Conservation (phyloP, 1,140 invertebrate species). For the Dysdera silvatica region DNA sequence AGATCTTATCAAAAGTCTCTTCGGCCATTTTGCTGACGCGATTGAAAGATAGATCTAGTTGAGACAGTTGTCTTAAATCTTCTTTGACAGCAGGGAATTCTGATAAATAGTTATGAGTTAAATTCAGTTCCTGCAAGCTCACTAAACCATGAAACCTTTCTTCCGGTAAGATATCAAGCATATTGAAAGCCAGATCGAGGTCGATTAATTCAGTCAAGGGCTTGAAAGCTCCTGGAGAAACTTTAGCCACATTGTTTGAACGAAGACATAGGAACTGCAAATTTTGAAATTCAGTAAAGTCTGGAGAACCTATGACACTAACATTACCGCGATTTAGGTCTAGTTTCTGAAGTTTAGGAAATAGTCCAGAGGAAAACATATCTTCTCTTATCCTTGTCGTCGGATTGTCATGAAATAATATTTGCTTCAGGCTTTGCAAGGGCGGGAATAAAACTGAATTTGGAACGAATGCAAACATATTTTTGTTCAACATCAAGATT, state of each 20-base stretch:
- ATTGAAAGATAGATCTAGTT: constrained; percentile 73
- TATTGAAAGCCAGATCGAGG: constrained; percentile 73
- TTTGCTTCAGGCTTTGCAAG: constrained; percentile 50
- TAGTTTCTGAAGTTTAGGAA: constrained; percentile 64
- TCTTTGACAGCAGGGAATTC: constrained; percentile 72
- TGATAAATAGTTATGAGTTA: constrained; percentile 70
- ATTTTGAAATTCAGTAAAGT: constrained; percentile 73
- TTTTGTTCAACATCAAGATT: constrained; percentile 66
- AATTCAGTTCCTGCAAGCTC: constrained; percentile 62
- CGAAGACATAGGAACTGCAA: constrained; percentile 63
- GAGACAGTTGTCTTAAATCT: constrained; percentile 60
- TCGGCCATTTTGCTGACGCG: constrained; percentile 64
- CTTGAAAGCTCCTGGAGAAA: constrained; percentile 75
- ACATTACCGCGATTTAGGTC: constrained; percentile 73
- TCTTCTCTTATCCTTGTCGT: constrained; percentile 53
- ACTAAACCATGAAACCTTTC: constrained; percentile 71
- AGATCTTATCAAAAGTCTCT: constrained; percentile 49
- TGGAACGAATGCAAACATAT: constrained; percentile 71
- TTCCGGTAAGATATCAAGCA: constrained; percentile 71
- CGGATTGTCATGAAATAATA: constrained; percentile 75
- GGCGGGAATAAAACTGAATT: constrained; percentile 55
- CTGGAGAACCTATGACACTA: constrained; percentile 72
- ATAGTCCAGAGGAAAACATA: constrained; percentile 44
- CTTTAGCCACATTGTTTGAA: constrained; percentile 63
- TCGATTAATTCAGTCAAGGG: constrained; percentile 64